These are phyloP conservation scores for Elaphurus davidianus DNA, from an alignment of 2,113 vertebrate species.

Conservation along the genomic window DNA sequence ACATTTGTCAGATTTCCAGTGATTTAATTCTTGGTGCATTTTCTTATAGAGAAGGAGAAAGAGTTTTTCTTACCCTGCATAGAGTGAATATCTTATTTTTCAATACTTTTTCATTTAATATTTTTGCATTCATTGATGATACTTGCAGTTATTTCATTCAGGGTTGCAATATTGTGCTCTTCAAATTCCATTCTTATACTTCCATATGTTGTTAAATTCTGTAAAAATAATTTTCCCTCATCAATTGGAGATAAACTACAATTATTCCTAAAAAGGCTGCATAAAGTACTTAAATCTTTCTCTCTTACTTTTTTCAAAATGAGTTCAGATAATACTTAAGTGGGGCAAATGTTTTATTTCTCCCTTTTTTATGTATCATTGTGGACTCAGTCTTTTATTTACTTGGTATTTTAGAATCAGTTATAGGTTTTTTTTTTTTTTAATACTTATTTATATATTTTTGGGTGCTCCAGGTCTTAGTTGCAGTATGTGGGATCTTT, in stretches of 20 bases:
- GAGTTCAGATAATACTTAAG: background rate
- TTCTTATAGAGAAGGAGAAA: background rate
- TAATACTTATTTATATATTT: background rate
- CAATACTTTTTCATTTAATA: background rate
- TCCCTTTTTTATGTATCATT: background rate
- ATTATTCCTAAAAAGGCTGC: background rate
- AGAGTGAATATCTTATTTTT: background rate
- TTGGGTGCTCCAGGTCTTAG: background rate
- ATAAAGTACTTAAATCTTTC: background rate
- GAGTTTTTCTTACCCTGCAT: background rate
- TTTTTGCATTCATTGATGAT: background rate
- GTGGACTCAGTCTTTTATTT: background rate
- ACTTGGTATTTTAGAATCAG: background rate
- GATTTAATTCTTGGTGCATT: background rate
- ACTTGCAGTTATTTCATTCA: background rate
- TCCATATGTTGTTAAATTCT: background rate
- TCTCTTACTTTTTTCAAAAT: background rate
- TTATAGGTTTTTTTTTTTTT: background rate
- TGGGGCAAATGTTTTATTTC: background rate
- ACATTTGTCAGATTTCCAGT: background rate
- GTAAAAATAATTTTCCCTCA: background rate
- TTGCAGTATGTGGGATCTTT: background rate
- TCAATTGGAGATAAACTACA: background rate
- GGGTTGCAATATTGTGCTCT: background rate
- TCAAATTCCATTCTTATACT: background rate